These are phyloP conservation scores for Dryomyza anilis DNA, from an alignment of 2,888 invertebrate species.

Conservation along the genomic window DNA sequence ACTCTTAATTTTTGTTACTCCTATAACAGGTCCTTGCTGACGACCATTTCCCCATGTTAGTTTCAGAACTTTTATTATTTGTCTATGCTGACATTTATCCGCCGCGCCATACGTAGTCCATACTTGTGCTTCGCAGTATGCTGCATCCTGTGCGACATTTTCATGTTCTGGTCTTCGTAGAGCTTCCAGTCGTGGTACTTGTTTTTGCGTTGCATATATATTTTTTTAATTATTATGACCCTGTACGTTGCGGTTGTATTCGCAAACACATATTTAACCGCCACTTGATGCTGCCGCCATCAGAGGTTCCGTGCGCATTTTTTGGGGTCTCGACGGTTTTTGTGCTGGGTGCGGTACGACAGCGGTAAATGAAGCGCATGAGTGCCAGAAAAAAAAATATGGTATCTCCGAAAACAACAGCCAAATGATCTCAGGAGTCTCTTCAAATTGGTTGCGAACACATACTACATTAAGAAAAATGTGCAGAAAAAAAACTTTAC, in stretches of 20 bases:
- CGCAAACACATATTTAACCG: background rate
- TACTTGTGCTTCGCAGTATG: background rate
- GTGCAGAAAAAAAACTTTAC: too few relatives aligned
- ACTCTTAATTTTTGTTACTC: constrained; percentile 1
- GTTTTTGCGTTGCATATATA: background rate
- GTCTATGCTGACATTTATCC: constrained; percentile 11
- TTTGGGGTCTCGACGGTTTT: too few relatives aligned
- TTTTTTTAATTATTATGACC: constrained; percentile 16
- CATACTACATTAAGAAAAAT: too few relatives aligned
- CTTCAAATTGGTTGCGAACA: too few relatives aligned
- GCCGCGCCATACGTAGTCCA: background rate
- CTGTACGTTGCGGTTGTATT: constrained; percentile 3
- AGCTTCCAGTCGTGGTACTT: background rate
- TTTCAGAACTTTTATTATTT: constrained; percentile 13
- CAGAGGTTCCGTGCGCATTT: too few relatives aligned
- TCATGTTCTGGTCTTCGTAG: background rate
- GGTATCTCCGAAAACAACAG: background rate
- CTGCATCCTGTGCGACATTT: background rate
- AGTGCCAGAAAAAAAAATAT: background rate
- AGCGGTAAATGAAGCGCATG: background rate
- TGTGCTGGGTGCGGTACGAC: too few relatives aligned
- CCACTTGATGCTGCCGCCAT: background rate
- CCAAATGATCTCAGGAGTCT: too few relatives aligned
- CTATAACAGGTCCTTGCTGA: background rate
- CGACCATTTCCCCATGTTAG: background rate